Evolutionary conservation across 30 jellyfish, hydroid and myxozoan species (phyloP).

Genomic region (Hydractinia echinata): DNA sequence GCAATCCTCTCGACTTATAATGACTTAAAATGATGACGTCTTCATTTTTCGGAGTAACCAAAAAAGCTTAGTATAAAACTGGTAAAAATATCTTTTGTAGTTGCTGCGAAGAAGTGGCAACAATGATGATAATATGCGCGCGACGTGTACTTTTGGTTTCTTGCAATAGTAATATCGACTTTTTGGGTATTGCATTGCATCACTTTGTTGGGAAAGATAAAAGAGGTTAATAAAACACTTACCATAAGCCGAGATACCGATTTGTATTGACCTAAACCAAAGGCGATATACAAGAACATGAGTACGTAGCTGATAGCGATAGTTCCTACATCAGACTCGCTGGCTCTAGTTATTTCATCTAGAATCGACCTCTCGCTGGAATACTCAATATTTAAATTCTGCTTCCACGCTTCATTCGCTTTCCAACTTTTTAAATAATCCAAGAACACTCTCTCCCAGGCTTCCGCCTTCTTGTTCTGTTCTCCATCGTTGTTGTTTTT

Average conservation of each 20-base stretch:
- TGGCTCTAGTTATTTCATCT: slow-evolving; percentile 87
- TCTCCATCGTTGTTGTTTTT: slow-evolving; percentile 49
- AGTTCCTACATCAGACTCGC: slow-evolving; percentile 74
- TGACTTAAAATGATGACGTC: no score
- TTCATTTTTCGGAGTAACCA: no score
- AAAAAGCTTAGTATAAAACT: no score
- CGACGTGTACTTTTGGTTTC: no score
- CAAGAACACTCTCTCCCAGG: slow-evolving; percentile 83
- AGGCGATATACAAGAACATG: slow-evolving; percentile 86
- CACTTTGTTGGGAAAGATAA: no score
- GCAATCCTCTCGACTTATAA: no score
- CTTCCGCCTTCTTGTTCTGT: slow-evolving; percentile 62
- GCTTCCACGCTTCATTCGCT: slow-evolving; percentile 4
- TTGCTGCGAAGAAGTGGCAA: no score
- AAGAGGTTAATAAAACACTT: slow-evolving; percentile 13
- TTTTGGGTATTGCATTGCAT: no score
- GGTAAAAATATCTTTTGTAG: no score
- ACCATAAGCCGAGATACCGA: slow-evolving; percentile 55
- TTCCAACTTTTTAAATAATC: slow-evolving; percentile 51
- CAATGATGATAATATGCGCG: no score
- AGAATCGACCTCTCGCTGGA: slow-evolving; percentile 95
- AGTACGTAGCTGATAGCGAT: slow-evolving; percentile 77
- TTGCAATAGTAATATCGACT: no score
- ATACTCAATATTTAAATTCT: slow-evolving; percentile 56
- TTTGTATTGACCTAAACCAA: slow-evolving; percentile 88